Evolutionary conservation across 2,797 vertebrate genomes (phyloP).

Genomic region (Microhierax caerulescens): DNA sequence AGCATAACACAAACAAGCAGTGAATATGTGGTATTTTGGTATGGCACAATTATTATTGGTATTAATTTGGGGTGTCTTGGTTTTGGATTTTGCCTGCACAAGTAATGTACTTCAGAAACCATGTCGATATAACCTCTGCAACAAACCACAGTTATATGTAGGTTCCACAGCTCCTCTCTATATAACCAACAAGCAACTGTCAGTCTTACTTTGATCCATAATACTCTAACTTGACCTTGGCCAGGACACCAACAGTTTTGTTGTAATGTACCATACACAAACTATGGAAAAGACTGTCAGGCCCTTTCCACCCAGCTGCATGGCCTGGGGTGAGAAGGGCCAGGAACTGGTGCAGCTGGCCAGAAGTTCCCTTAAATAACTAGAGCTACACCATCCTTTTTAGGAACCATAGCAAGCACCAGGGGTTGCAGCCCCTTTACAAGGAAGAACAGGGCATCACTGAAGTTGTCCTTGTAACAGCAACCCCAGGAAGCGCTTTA

Average conservation of each 20-base stretch:
- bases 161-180: background rate
- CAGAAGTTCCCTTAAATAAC: background rate
- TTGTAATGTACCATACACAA: background rate
- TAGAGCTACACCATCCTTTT: background rate
- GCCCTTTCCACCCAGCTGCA: background rate
- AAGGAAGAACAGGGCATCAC: background rate
- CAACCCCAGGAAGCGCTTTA: background rate
- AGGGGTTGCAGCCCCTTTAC: background rate
- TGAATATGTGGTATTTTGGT: background rate
- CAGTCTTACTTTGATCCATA: background rate
- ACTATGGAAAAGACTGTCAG: background rate
- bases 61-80: background rate
- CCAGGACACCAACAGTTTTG: rapidly evolving
- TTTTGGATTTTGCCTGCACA: background rate
- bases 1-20: background rate
- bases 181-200: background rate
- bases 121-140: background rate
- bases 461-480: background rate
- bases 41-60: background rate
- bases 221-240: background rate
- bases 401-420: background rate
- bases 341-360: background rate
- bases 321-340: background rate
- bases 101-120: background rate
- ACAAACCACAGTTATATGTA: background rate